Conservation (phyloP, 2,113 vertebrate species). For the Australoheros scitulus region DNA sequence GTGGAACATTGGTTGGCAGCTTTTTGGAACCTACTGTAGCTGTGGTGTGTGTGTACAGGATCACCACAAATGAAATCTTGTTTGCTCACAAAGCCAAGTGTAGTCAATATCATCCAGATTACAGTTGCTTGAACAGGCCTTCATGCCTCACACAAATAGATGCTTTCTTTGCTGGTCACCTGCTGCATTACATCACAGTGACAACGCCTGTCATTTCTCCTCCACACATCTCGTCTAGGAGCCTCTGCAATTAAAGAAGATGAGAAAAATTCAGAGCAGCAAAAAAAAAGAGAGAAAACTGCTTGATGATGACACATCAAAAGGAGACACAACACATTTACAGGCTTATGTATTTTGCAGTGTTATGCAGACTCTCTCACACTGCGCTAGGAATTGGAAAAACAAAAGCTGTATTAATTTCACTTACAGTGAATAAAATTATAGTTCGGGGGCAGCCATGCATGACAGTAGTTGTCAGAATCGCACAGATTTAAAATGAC, state of each 20-base stretch:
- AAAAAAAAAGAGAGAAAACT: background rate
- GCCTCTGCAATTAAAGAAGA: background rate
- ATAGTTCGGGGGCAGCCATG: background rate
- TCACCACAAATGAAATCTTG: background rate
- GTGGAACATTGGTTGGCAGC: background rate
- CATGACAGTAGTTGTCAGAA: no score
- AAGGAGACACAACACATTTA: background rate
- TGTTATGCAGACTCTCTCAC: background rate
- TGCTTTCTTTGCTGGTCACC: background rate
- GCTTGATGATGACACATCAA: background rate
- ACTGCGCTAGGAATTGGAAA: background rate
- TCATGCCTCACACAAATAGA: background rate
- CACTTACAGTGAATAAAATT: background rate
- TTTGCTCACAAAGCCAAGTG: background rate
- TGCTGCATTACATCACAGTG: conserved; percentile 3
- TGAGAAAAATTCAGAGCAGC: background rate
- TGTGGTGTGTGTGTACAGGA: background rate
- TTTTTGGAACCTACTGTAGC: background rate
- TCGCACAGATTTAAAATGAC: no score
- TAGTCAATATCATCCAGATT: background rate
- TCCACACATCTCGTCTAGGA: background rate
- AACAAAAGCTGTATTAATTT: background rate
- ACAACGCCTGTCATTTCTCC: background rate
- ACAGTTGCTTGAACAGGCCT: background rate
- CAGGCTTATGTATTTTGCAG: background rate